Evolutionary conservation across 2,797 vertebrate genomes (phyloP), one percentile per base, ranked within the genome.

Genomic region (Betta splendens): DNA sequence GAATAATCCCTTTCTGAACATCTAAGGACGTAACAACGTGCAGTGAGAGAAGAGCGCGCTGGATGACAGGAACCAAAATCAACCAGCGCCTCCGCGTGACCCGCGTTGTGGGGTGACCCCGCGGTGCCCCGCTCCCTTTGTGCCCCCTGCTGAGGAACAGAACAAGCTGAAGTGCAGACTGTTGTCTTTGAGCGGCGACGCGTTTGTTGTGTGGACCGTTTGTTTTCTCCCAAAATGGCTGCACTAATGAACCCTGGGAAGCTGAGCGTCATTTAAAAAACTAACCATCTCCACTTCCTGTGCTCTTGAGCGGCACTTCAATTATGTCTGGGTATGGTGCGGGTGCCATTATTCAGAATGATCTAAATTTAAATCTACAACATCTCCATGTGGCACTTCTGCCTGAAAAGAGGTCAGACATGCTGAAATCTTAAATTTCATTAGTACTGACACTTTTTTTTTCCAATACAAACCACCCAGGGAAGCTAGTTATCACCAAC

Each of bases 281-380:
- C 78, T 42, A 25, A 66, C 23, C 60, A 60, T 64, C 39, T 56
- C 63, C 67, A 75, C 55, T 61, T 77, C 40, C 48, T 52, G 40
- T 20, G 33, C 73, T 77, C 56, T 72, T 83, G 73, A 72, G 69
- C 36, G 43, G 63, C 73, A 83, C 80, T 81, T 87, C 55, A 79
- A 80, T 87, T 66, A 79, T 48, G 56, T 65, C 33, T 56, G 67
- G 59, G 63, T 63, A 10, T 51, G 58, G 55, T 64, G 56, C 43
- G 50, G 17, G 28, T 60, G 63, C 45, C 60, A 72, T 82, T 81
- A 74, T 79, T 85, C 77, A 69, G 57, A 68, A 69, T 65, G 64
- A 78, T 86, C 73, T 80, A 81, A 78, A 86, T 89, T 84, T 85
- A 80, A 86, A 83, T 87, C 64, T 72, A 66, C 62, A 71, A 47